These are phyloP conservation scores for Rhegmatorhina hoffmannsi DNA, from an alignment of 2,113 vertebrate species.

Conservation along the genomic window DNA sequence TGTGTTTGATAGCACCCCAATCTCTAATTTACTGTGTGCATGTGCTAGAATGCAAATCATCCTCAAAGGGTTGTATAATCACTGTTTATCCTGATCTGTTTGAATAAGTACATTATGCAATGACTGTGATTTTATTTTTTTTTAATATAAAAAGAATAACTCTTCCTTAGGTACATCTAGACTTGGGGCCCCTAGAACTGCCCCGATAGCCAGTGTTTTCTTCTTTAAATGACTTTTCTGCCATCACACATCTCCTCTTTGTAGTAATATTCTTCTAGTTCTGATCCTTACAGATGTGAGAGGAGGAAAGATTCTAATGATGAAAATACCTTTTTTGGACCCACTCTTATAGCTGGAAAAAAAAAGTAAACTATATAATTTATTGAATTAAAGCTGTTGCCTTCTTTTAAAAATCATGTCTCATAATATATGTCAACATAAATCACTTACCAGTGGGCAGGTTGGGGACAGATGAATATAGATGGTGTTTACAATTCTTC, in stretches of 20 bases:
- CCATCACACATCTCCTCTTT: background rate
- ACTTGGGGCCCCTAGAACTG: background rate
- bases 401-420: slow-evolving; percentile 16
- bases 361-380: background rate
- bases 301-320: background rate
- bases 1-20: background rate
- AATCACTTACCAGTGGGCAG: slow-evolving; percentile 34
- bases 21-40: slow-evolving; percentile 2
- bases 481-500: slow-evolving; percentile 43
- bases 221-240: background rate
- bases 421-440: slow-evolving; percentile 21
- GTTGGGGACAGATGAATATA: slow-evolving; percentile 45
- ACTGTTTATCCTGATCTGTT: background rate
- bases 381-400: background rate
- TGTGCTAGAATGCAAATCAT: slow-evolving; percentile 23
- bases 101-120: background rate
- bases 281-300: background rate
- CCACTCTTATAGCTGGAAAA: background rate
- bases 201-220: background rate
- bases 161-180: background rate
- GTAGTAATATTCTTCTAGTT: background rate
- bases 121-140: background rate
- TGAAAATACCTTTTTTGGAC: background rate
- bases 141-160: background rate
- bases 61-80: background rate